phyloP scores from a whole-genome alignment of 2,113 vertebrate species.

The Pangasianodon gigas region DNA sequence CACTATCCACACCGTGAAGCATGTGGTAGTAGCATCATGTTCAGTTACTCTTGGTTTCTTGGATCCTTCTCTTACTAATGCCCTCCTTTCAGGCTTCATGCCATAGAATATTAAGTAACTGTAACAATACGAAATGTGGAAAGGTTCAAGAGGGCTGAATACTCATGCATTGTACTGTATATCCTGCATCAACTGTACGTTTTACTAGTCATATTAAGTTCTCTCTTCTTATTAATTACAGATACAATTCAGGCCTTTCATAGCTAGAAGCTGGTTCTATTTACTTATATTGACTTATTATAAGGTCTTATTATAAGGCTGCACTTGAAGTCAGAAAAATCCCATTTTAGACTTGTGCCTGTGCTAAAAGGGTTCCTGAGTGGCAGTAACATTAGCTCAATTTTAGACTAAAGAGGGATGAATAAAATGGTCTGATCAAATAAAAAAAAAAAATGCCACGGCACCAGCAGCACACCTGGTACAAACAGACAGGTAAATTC shows the following conservation, averaged over 20 bases:
- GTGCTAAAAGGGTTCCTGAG: not conserved
- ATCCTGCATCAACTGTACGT: not conserved
- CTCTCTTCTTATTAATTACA: not conserved
- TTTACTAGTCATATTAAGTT: not conserved
- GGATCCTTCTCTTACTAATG: not conserved
- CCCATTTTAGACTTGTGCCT: not conserved
- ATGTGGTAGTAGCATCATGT: not conserved
- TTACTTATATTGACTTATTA: not conserved
- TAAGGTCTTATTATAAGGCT: not conserved
- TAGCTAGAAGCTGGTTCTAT: not conserved
- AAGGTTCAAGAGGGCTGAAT: not conserved
- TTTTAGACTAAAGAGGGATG: no score
- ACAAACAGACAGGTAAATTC: no score
- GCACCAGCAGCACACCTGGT: no score
- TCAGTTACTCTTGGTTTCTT: not conserved
- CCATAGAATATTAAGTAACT: not conserved
- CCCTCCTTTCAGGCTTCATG: not conserved
- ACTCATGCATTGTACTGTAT: not conserved
- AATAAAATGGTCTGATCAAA: no score
- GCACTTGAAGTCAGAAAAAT: not conserved
- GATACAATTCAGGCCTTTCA: not conserved
- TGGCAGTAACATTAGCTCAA: not conserved
- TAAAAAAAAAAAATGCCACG: no score
- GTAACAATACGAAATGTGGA: not conserved
- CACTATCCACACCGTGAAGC: not conserved